A percentile compares a stretch with the other conserved stretches of the same genome.
Conservation (phyloP, 2,797 vertebrate genomes). For the Acanthurus tractus region DNA sequence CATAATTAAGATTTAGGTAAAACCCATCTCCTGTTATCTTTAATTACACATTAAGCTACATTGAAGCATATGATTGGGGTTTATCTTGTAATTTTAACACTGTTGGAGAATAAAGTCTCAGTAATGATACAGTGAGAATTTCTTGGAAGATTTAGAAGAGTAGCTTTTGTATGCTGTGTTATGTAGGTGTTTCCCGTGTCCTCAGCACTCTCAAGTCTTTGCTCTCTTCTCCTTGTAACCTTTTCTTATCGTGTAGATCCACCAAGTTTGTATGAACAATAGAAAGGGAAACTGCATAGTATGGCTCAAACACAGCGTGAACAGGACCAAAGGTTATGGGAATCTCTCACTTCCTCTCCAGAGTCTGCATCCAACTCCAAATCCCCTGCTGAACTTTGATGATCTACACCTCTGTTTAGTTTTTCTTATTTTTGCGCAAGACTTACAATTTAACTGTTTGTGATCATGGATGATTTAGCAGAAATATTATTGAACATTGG, state of each 20-base stretch:
- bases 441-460: slow-evolving; percentile 1
- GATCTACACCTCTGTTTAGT: neutral
- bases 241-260: slow-evolving; percentile 23
- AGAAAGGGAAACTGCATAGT: slow-evolving; percentile 38
- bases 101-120: neutral
- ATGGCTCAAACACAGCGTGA: slow-evolving; percentile 27
- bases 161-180: neutral
- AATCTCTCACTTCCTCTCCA: slow-evolving; percentile 32
- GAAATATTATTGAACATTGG: neutral
- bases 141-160: neutral
- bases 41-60: neutral
- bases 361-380: slow-evolving; percentile 19
- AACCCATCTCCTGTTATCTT: neutral
- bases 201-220: neutral
- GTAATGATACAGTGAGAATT: neutral
- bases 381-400: neutral
- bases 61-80: neutral
- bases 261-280: slow-evolving; percentile 45
- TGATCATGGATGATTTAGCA: neutral
- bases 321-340: slow-evolving; percentile 52
- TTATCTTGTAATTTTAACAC: neutral
- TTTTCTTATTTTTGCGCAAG: neutral
- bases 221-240: neutral
- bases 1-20: slow-evolving; percentile 5
- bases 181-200: neutral